Evolutionary conservation across 2,888 invertebrate species (phyloP), one percentile per base, ranked within the genome.

Genomic region (Adineta ricciae): DNA sequence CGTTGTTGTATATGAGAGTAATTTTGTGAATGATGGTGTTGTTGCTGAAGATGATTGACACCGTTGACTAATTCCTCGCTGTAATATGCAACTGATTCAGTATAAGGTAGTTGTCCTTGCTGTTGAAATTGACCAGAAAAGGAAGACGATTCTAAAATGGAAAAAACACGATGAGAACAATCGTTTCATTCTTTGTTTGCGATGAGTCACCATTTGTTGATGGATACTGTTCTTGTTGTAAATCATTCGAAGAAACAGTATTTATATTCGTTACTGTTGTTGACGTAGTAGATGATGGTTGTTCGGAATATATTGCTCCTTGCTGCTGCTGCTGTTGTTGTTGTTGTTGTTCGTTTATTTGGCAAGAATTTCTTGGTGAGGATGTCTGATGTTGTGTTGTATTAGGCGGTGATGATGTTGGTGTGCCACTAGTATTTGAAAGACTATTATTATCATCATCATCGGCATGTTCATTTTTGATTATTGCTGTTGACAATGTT

Each of bases 191-290:
- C 27, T 19, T 64, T 64, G n/a, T n/a, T 56, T 8, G 8, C 27
- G 11, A 32, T 32, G 19, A 19, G 27, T 64, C 32, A 64, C 64
- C 64, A 27, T 64, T 64, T 32, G 64, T 32, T 24, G 64, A 36
- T 64, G 64, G 19, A 64, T 64, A 64, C 64, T 64, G 64, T 64
- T 64, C 64, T 64, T 64, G 64, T 64, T 64, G 64, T 64, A 64
- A 64, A 64, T 64, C 64, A 64, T 64, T 64, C 32, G 64, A 64
- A 64, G 64, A 64, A 64, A 64, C 64, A 64, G 64, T 64, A 32
- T 64, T 64, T 64, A 64, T 64, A 64, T 64, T 64, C 19, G 64
- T 64, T 64, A 64, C 64, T 64, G 64, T 64, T 64, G 64, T 64
- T 3, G 64, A 16, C 32, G 64, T 64, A 3, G 64, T 32, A 14